Evolutionary conservation across 2,888 invertebrate species (phyloP).

Genomic region (Coenonympha arcania): DNA sequence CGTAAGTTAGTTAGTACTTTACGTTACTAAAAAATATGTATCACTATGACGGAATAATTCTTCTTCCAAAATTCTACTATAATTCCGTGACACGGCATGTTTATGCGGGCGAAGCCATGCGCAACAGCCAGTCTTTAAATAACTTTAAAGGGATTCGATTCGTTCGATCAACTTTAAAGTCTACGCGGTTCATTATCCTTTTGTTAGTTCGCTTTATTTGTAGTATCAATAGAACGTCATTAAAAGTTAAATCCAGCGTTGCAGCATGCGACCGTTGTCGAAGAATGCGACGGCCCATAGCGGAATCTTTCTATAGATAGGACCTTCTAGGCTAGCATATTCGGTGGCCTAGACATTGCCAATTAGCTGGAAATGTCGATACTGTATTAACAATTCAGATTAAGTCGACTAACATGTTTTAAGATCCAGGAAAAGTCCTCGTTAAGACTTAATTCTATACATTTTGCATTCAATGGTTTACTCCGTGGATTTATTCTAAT

Average conservation of each 20-base stretch:
- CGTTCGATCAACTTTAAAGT: not conserved
- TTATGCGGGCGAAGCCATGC: too few species aligned
- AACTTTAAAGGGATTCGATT: too few species aligned
- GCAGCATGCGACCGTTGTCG: not conserved
- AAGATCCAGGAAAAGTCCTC: constrained; percentile 20
- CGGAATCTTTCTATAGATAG: constrained; percentile 43
- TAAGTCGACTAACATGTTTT: constrained; percentile 40
- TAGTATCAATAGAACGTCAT: not conserved
- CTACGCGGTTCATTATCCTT: not conserved
- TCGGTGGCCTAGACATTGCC: constrained; percentile 45
- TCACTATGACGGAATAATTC: too few species aligned
- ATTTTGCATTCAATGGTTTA: constrained; percentile 7
- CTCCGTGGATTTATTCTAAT: constrained; percentile 3
- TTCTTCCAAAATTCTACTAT: too few species aligned
- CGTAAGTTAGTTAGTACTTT: too few species aligned
- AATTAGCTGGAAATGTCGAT: constrained; percentile 53
- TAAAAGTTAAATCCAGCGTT: not conserved
- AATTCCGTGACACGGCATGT: too few species aligned
- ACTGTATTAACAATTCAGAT: constrained; percentile 65
- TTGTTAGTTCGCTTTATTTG: not conserved
- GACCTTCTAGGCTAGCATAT: constrained; percentile 26
- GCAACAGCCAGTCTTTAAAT: too few species aligned
- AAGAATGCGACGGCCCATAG: constrained; percentile 19
- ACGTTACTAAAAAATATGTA: too few species aligned
- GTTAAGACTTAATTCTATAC: constrained; percentile 4